Base-by-base conservation (phyloP, 2,888 invertebrate species). In the Vanessa cardui region DNA sequence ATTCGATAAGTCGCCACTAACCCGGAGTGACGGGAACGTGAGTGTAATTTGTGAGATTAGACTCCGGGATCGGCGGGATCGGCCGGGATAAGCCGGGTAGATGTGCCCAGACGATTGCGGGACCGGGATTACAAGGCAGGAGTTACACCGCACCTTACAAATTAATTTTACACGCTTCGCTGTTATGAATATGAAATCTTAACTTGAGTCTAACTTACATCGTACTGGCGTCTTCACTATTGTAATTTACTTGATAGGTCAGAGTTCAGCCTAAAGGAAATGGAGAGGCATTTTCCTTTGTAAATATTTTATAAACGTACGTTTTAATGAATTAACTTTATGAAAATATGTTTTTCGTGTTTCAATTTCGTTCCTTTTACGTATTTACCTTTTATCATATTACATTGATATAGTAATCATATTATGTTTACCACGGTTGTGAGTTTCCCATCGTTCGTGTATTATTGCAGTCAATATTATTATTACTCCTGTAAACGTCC, bases 31-130 rank as follows among this genome's bases (percentile, higher is more conserved):
- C 64, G 59, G 58, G 62, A 49, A 69, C 65, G 71, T 71, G 71
- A 71, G 72, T 70, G 70, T 73, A 70, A 73, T 74, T 73, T 69
- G 73, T 69, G 70, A 71, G 74, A 74, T 73, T 72, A 73, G 66
- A 62, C 33, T 20, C 71, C 62, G 67, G 65, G 58, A 70, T 62
- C 62, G 63, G 33, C 20, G 61, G 62, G 49, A 58, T 62, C 56
- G 62, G 50, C 47, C 65, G 47, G 66, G 70, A 68, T 71, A 69
- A 71, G 62, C 71, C 49, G 68, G 65, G 66, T 31, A 64, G 65
- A 65, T 69, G 66, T 63, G 67, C 64, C 70, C 68, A 62, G 64
- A 50, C 69, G 72, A 73, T 70, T 72, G 68, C 69, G 64, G 69
- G 18, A 61, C 60, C 63, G 65, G 68, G 62, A 66, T 64, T 65